Base-by-base conservation (phyloP, 1,140 invertebrate species). In the Sminthurinus signatus region DNA sequence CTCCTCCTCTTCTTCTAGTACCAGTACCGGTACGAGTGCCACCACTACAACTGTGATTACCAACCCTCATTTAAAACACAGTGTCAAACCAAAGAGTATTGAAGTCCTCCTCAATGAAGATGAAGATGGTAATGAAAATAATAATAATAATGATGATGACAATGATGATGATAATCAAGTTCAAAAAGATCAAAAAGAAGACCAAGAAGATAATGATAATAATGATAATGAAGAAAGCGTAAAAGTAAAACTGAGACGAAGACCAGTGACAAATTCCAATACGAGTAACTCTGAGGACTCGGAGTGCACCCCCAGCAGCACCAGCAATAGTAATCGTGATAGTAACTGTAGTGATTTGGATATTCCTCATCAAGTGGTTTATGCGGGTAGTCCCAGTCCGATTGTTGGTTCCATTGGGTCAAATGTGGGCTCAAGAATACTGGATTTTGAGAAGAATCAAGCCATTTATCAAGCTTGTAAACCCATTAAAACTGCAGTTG, bases 401-500 rank as follows among this genome's bases (percentile, higher is more conserved):
- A 15, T 15, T 55, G 15, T n/a, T 10, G 10, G 39, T 12, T 10
- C 39, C 39, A 10, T n/a, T n/a, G n/a, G n/a, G n/a, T n/a, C n/a
- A n/a, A n/a, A n/a, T n/a, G n/a, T n/a, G n/a, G 36, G 54, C 2
- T 21, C 29, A 10, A 56, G 29, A 23, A 23, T 14, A 27, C 8
- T 21, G 28, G 39, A 46, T n/a, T 60, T 28, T 28, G 39, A 46
- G 25, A 43, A 27, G 27, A 31, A 28, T 21, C 21, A 17, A 3
- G 27, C 36, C 2, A 58, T 46, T 23, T 28, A 36, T 29, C 59
- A 62, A 62, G 44, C 61, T 25, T 12, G 36, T n/a, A 64, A 61
- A 60, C 31, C 57, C n/a, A 46, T 60, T 25, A 68, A 71, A 31
- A 62, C 62, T 0, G 67, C 61, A 0, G 62, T 64, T 2, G 64